These are phyloP conservation scores for Ochropleura plecta DNA, from an alignment of 2,888 invertebrate species.

Conservation along the genomic window DNA sequence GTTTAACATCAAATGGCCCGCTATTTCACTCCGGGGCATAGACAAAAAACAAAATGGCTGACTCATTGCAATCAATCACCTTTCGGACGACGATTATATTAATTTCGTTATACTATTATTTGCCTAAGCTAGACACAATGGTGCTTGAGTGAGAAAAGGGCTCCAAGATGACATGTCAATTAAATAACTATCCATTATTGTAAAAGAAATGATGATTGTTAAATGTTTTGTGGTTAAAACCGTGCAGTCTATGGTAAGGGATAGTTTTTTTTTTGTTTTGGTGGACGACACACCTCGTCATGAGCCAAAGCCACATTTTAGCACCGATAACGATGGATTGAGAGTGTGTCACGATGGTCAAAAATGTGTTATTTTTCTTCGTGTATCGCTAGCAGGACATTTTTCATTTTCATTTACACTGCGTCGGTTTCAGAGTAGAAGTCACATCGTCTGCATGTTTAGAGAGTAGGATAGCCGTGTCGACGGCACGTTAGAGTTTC, in stretches of 20 bases:
- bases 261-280: constrained; percentile 13
- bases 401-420: too few species aligned
- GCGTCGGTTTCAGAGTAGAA: too few species aligned
- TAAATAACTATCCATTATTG: constrained; percentile 84
- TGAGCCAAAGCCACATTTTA: not conserved
- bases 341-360: not conserved
- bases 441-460: too few species aligned
- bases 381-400: too few species aligned
- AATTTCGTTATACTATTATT: constrained; percentile 87
- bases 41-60: constrained; percentile 77
- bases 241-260: constrained; percentile 32
- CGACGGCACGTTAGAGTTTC: too few species aligned
- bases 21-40: constrained; percentile 57
- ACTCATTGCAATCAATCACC: constrained; percentile 89
- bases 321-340: not conserved
- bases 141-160: constrained; percentile 77
- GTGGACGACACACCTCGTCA: not conserved
- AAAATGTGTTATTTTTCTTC: not conserved
- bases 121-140: constrained; percentile 87
- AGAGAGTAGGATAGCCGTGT: too few species aligned
- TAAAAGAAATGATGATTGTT: constrained; percentile 56
- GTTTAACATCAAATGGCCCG: constrained; percentile 65
- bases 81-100: constrained; percentile 88
- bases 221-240: constrained; percentile 34
- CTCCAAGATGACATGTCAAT: constrained; percentile 87